Base-by-base conservation (phyloP, 92 coral and sea anemone genomes). In the Scolanthus callimorphus region DNA sequence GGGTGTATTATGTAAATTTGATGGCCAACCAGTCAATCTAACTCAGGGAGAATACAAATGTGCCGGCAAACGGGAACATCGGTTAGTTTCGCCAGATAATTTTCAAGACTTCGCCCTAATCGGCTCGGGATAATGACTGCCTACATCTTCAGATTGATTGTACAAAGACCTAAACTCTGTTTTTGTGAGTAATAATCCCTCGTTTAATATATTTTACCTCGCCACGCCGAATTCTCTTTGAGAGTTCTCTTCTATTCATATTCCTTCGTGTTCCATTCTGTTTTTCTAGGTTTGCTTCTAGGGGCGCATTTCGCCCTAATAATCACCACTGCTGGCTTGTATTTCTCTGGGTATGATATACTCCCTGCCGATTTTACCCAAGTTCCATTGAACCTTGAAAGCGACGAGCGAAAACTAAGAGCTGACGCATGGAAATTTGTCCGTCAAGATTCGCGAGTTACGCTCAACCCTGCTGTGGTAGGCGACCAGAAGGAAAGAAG, bases 361-460 rank as follows among this genome's bases (percentile, higher is more conserved):
- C 65, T 91, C 44, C 97, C 96, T 60, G 90, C 95, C 39, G 97
- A 91, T 57, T 91, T 91, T 39, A 87, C 88, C 1, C 88, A 76
- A 22, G 96, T 91, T 28, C 97, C 97, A 3, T 68, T 91, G 39
- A 91, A 91, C 55, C 84, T 91, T 12, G 96, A 91, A 66, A 54
- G 78, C 26, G 95, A 87, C 54, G 80, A 63, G 54, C 78, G 96
- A 19, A 91, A 91, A 55, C 82, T 91, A 15, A 71, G 96, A 28
- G 90, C 91, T n/a, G 97, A 91, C 57, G 97, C 97, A 0, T 91
- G 97, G 97, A 87, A 82, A 24, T 91, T 82, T 54, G 97, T 78
- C 27, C 85, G 95, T 39, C 95, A 90, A 52, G 89, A 86, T 56
- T 71, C 82, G 12, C 76, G 83, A 23, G 95, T 81, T 25, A 90